These are phyloP conservation scores for Cichladusa arquata DNA, from an alignment of 2,113 vertebrate genomes.

Conservation along the genomic window DNA sequence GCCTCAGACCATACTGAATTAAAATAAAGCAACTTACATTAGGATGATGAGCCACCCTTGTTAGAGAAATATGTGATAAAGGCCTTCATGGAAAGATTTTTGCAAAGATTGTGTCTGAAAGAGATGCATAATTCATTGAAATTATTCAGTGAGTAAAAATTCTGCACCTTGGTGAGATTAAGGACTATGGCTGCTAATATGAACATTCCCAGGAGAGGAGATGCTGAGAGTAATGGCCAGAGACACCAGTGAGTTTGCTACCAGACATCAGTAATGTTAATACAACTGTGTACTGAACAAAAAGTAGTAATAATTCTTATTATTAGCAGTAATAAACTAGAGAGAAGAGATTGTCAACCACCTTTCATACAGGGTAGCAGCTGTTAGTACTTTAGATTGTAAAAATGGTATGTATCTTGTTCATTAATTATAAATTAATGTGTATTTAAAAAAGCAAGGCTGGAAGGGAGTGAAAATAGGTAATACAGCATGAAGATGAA, in stretches of 20 bases:
- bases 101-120: not conserved
- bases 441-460: not conserved
- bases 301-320: not conserved
- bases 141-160: not conserved
- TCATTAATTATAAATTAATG: not conserved
- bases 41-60: not conserved
- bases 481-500: not conserved
- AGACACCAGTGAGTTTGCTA: not conserved
- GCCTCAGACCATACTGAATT: not conserved
- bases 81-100: not conserved
- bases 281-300: not conserved
- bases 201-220: not conserved
- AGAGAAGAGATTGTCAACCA: not conserved
- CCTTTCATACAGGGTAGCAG: not conserved
- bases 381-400: not conserved
- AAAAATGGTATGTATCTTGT: not conserved
- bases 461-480: not conserved
- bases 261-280: not conserved
- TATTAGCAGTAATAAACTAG: not conserved
- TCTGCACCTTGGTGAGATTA: not conserved
- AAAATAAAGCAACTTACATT: not conserved
- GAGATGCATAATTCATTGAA: not conserved
- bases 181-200: not conserved
- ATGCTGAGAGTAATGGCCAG: not conserved
- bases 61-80: not conserved